A percentile compares a stretch with the other conserved stretches of the same genome.
Evolutionary conservation across 2,888 invertebrate species (phyloP).

Genomic region (Thecophora atra): DNA sequence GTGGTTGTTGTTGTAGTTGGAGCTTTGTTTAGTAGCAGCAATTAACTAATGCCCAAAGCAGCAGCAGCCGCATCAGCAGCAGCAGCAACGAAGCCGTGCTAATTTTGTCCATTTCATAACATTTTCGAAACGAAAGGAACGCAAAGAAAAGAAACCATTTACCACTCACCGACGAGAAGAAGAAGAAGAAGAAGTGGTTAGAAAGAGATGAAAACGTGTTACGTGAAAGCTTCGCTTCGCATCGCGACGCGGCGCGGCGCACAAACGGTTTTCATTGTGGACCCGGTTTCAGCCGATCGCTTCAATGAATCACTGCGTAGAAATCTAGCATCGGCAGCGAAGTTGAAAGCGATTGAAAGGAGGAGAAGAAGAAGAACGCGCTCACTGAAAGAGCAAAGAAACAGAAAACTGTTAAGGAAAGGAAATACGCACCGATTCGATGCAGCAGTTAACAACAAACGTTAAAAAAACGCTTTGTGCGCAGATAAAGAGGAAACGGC

Average conservation of each 20-base stretch:
- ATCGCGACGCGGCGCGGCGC: slow-evolving; percentile 15
- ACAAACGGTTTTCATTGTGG: slow-evolving; percentile 25
- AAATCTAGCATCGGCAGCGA: neutral
- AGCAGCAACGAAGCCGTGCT: slow-evolving; percentile 27
- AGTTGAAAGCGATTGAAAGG: neutral
- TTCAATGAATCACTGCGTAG: slow-evolving; percentile 39
- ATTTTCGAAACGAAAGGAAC: slow-evolving; percentile 41
- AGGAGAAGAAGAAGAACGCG: slow-evolving; percentile 13
- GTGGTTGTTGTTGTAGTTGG: neutral
- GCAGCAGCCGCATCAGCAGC: slow-evolving; percentile 19
- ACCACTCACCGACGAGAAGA: slow-evolving; percentile 34
- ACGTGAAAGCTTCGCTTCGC: slow-evolving; percentile 58
- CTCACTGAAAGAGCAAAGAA: neutral
- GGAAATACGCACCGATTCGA: slow-evolving; percentile 17
- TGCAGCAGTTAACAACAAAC: neutral
- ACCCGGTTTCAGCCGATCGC: slow-evolving; percentile 10
- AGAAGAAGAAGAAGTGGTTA: slow-evolving; percentile 27
- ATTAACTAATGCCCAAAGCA: slow-evolving; percentile 26
- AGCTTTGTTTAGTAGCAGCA: slow-evolving; percentile 19
- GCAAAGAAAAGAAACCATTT: slow-evolving; percentile 37
- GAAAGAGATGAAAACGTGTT: slow-evolving; percentile 46
- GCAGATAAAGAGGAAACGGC: neutral
- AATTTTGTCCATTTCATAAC: slow-evolving; percentile 45
- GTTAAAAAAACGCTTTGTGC: too few relatives aligned
- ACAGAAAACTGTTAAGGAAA: slow-evolving; percentile 6